A percentile compares a stretch with the other conserved stretches of the same genome.
These are phyloP conservation scores for Oreamnos americanus DNA, from an alignment of 2,113 vertebrate species.

Conservation along the genomic window DNA sequence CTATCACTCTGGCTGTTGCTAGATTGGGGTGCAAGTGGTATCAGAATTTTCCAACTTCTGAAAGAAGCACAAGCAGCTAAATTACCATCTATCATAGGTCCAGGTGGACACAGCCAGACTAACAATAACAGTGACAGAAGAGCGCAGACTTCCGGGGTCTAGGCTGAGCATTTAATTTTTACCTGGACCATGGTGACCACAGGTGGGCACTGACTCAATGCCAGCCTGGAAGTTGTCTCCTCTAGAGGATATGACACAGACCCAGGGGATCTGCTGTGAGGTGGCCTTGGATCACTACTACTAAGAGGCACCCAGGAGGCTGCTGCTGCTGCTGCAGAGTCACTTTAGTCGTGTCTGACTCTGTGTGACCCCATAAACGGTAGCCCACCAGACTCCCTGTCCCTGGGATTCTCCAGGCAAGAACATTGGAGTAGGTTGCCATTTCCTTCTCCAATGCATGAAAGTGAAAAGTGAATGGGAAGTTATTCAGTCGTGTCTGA, in stretches of 20 bases:
- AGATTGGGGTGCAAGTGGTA: not conserved
- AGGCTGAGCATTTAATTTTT: not conserved
- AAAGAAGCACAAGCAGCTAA: not conserved
- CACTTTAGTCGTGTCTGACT: too few species aligned
- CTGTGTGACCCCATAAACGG: too few species aligned
- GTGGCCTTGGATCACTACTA: not conserved
- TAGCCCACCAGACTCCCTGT: too few species aligned
- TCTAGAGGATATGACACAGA: not conserved
- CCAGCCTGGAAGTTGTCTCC: not conserved
- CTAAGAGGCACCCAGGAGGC: not conserved
- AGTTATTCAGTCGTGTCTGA: too few species aligned
- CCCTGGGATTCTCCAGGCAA: too few species aligned
- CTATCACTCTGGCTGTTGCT: not conserved
- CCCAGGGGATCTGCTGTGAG: not conserved
- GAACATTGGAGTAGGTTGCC: too few species aligned
- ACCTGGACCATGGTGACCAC: not conserved
- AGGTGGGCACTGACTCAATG: not conserved
- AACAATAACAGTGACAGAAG: not conserved
- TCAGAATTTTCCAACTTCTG: not conserved
- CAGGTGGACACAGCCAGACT: not conserved
- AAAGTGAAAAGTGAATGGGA: too few species aligned
- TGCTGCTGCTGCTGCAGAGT: too few species aligned
- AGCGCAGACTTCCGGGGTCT: not conserved
- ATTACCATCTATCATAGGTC: not conserved
- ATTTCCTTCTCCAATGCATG: too few species aligned